Evolutionary conservation across 2,888 invertebrate species (phyloP).

Genomic region (Ochlodes sylvanus): DNA sequence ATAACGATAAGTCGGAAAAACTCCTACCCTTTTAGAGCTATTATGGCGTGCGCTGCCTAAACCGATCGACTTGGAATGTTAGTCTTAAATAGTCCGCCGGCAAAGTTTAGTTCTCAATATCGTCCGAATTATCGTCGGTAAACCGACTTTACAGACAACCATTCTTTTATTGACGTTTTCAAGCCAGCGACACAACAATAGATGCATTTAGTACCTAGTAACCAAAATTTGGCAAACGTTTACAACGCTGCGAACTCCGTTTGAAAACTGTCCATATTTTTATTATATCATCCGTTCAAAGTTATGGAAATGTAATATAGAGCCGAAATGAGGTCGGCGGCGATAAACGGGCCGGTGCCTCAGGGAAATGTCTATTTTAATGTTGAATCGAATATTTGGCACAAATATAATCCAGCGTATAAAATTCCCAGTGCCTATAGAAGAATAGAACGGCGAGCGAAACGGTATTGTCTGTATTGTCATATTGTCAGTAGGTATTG

Average conservation of each 20-base stretch:
- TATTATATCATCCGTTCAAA: conserved; percentile 14
- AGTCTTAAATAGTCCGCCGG: too few relatives aligned
- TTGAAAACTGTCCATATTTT: conserved; percentile 17
- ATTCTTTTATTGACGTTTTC: too few relatives aligned
- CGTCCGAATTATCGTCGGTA: too few relatives aligned
- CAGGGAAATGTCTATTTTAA: conserved; percentile 36
- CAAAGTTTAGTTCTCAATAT: too few relatives aligned
- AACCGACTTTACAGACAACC: too few relatives aligned
- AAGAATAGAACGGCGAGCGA: conserved; percentile 1
- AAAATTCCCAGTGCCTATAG: conserved; percentile 15
- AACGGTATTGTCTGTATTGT: neutral
- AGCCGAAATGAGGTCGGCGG: conserved; percentile 19
- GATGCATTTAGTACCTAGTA: too few relatives aligned
- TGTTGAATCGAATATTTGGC: conserved; percentile 37
- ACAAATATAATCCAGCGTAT: conserved; percentile 19
- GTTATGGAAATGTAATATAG: conserved; percentile 31
- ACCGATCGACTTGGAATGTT: too few relatives aligned
- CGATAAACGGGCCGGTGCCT: conserved; percentile 29
- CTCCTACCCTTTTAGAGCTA: too few relatives aligned
- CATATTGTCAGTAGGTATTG: neutral
- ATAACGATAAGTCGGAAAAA: too few relatives aligned
- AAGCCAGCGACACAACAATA: too few relatives aligned
- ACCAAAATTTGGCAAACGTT: neutral
- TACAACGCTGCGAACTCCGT: neutral
- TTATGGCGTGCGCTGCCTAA: too few relatives aligned